These are phyloP conservation scores for Drosophila burlai DNA, from an alignment of 1,140 invertebrate species.

Conservation along the genomic window DNA sequence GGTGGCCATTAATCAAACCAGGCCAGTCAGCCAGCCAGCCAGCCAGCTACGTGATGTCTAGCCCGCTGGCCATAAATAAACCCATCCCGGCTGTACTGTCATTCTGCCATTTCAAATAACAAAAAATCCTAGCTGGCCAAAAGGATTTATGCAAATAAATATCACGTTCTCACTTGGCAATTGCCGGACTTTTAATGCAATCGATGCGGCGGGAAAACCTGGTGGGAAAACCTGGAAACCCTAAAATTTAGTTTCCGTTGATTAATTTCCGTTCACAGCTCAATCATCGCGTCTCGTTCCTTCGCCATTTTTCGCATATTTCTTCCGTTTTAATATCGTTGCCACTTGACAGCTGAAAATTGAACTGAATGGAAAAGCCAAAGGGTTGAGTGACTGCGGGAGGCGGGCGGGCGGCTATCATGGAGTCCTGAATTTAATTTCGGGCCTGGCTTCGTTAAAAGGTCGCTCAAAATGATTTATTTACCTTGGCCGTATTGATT, in stretches of 20 bases:
- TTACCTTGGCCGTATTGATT: constrained; percentile 69
- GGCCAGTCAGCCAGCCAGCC: neutral
- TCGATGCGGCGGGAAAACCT: constrained; percentile 30
- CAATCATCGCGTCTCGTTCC: constrained; percentile 58
- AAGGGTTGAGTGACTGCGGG: constrained; percentile 26
- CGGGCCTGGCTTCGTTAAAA: constrained; percentile 65
- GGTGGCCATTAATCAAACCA: constrained; percentile 69
- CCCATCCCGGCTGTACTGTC: constrained; percentile 12
- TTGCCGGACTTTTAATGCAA: constrained; percentile 11
- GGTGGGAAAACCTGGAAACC: constrained; percentile 17
- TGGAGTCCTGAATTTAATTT: constrained; percentile 60
- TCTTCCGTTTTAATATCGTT: constrained; percentile 39
- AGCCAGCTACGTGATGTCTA: constrained; percentile 67
- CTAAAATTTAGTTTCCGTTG: constrained; percentile 75
- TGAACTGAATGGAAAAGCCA: constrained; percentile 32
- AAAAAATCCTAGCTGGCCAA: constrained; percentile 17
- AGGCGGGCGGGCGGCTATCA: constrained; percentile 4
- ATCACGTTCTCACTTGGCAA: constrained; percentile 22
- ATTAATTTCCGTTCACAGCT: constrained; percentile 80
- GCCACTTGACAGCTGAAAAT: constrained; percentile 34
- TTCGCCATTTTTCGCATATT: constrained; percentile 62
- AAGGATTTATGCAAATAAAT: constrained; percentile 64
- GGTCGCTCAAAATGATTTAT: constrained; percentile 70
- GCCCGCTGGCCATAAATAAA: constrained; percentile 64
- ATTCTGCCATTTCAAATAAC: constrained; percentile 14